These are phyloP conservation scores for Heteronetta atricapilla DNA, from an alignment of 2,113 vertebrate genomes.

Conservation along the genomic window DNA sequence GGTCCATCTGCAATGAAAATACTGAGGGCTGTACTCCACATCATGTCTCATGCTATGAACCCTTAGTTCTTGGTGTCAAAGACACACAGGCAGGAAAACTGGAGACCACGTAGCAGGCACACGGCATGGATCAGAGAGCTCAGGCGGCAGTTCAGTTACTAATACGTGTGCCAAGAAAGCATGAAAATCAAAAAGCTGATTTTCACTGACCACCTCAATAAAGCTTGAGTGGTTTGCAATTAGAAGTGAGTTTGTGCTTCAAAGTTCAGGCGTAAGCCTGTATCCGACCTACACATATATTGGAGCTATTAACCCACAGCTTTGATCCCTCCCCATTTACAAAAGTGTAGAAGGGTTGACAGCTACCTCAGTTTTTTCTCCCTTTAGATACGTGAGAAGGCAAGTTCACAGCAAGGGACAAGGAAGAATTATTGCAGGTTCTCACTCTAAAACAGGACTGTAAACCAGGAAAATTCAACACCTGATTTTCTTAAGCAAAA, in stretches of 20 bases:
- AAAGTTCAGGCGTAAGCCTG: background rate
- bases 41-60: background rate
- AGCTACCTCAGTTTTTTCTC: background rate
- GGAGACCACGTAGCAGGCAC: background rate
- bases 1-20: background rate
- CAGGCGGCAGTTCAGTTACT: background rate
- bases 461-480: background rate
- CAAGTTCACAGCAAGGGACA: background rate
- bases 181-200: slow-evolving; percentile 33
- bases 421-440: background rate
- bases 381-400: background rate
- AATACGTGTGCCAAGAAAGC: background rate
- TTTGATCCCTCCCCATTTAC: slow-evolving; percentile 1
- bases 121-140: background rate
- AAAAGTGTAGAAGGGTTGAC: background rate
- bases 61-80: background rate
- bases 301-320: background rate
- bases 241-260: background rate
- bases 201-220: background rate
- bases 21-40: background rate
- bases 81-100: background rate
- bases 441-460: background rate
- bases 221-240: background rate
- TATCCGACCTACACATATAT: background rate
- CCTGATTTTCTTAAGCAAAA: background rate